Conservation (phyloP, 2,797 vertebrate genomes). For the Cichlasoma orientale region DNA sequence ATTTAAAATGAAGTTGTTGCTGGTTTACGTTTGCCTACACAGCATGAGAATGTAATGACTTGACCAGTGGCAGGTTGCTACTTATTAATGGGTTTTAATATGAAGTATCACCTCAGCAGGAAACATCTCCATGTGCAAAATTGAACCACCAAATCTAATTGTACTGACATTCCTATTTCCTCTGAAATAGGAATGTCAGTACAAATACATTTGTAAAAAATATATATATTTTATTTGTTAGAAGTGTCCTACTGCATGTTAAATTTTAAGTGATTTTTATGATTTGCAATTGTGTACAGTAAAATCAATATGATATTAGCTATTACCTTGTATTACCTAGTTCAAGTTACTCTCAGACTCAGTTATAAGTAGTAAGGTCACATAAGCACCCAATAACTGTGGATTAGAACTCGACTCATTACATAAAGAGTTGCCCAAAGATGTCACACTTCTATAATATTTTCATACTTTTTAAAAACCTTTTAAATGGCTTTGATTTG, state of each 20-base stretch:
- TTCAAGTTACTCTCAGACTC: too few relatives aligned
- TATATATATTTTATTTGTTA: too few relatives aligned
- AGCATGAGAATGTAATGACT: conserved; percentile 36
- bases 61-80: background rate
- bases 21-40: conserved; percentile 22
- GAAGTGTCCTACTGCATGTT: too few relatives aligned
- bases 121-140: conserved; percentile 1
- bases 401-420: too few relatives aligned
- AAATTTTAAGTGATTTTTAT: background rate
- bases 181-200: background rate
- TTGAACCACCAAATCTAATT: conserved; percentile 30
- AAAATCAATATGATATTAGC: background rate
- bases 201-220: background rate
- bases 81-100: conserved; percentile 37
- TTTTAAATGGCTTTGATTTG: too few relatives aligned
- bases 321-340: too few relatives aligned
- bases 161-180: conserved; percentile 25
- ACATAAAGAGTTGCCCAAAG: too few relatives aligned
- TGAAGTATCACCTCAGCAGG: conserved; percentile 28
- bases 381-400: too few relatives aligned
- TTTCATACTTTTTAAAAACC: too few relatives aligned
- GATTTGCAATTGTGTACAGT: background rate
- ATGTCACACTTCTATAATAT: too few relatives aligned
- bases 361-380: too few relatives aligned
- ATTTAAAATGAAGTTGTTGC: conserved; percentile 8